Conservation (phyloP, 2,797 vertebrate genomes). For the Artibeus jamaicensis region DNA sequence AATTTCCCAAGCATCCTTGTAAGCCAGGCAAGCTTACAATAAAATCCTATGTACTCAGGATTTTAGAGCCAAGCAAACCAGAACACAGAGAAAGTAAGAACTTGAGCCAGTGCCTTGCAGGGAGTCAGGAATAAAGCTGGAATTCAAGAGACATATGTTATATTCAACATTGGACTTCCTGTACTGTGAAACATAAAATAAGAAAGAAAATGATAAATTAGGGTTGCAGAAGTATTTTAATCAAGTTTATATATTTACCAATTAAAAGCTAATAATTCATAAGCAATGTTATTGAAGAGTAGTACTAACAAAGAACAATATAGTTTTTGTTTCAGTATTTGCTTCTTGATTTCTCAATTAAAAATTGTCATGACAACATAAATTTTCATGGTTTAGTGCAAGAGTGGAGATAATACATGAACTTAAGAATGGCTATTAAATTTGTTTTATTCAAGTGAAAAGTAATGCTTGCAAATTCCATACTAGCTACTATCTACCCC, state of each 20-base stretch:
- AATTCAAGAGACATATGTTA: background rate
- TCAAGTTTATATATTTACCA: background rate
- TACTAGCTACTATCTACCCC: background rate
- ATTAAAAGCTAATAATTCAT: slow-evolving; percentile 40
- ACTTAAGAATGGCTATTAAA: background rate
- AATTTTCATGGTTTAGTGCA: background rate
- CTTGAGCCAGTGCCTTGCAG: background rate
- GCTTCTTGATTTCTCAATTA: slow-evolving; percentile 29
- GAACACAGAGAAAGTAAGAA: background rate
- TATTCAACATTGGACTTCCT: background rate
- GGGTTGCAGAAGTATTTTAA: slow-evolving; percentile 15
- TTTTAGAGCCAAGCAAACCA: background rate
- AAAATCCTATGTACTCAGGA: background rate
- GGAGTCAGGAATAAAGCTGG: slow-evolving; percentile 42
- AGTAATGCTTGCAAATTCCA: background rate
- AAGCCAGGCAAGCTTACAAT: background rate
- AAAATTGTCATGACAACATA: background rate
- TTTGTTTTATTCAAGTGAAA: background rate
- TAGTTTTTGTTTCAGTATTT: slow-evolving; percentile 19
- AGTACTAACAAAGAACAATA: background rate
- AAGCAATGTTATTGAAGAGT: background rate
- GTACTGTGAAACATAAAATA: background rate
- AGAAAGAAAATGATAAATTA: background rate
- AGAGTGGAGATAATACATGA: background rate
- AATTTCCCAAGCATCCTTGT: background rate